These are phyloP conservation scores for Tiliqua scincoides DNA, from an alignment of 2,113 vertebrate species.

Conservation along the genomic window DNA sequence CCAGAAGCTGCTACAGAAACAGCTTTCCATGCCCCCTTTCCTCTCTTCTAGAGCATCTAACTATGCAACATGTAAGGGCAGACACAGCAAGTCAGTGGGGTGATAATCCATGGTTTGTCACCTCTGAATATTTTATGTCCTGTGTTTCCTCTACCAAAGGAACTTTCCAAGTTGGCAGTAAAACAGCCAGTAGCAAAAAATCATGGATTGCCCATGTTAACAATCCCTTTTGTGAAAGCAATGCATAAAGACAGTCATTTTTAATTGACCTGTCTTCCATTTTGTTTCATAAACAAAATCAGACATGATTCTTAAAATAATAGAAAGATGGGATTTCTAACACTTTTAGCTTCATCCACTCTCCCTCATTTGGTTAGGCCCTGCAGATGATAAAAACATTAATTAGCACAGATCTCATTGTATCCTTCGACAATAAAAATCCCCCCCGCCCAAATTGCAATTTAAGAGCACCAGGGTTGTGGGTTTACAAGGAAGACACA, in stretches of 20 bases:
- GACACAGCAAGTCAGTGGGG: neutral
- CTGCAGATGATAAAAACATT: neutral
- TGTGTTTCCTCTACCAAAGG: conserved; percentile 8
- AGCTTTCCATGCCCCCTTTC: no score
- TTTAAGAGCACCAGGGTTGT: neutral
- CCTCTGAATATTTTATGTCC: neutral
- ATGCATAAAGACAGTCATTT: neutral
- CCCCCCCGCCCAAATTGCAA: neutral
- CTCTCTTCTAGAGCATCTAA: neutral
- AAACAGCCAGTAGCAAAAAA: neutral
- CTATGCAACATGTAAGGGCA: neutral
- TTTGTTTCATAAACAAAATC: neutral
- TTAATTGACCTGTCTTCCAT: neutral
- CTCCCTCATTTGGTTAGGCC: neutral
- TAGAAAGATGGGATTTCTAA: neutral
- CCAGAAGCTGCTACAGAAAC: neutral
- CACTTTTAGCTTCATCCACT: neutral
- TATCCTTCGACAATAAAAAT: neutral
- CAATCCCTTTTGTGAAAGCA: neutral
- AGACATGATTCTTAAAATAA: neutral
- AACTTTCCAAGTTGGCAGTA: neutral
- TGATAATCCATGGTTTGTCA: conserved; percentile 14
- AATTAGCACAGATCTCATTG: neutral
- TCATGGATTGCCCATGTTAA: neutral
- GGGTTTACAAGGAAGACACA: neutral